Evolutionary conservation across 2,797 vertebrate genomes (phyloP).

Genomic region (Schizopygopsis pylzovi): DNA sequence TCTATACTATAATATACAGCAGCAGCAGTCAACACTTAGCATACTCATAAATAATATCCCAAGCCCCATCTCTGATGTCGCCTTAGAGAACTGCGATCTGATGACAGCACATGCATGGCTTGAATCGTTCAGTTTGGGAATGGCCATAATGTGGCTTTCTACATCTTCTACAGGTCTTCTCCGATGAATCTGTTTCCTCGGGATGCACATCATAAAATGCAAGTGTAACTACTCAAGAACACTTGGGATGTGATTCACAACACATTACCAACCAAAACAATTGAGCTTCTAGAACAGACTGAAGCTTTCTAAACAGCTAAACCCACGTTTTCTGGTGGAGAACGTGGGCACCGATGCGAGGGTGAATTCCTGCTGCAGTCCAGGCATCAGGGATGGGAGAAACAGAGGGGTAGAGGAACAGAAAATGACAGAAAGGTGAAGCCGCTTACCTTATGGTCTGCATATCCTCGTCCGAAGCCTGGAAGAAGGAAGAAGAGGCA

Average conservation of each 20-base stretch:
- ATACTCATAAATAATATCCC: constrained; percentile 24
- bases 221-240: neutral
- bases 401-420: constrained; percentile 61
- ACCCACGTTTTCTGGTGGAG: neutral
- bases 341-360: neutral
- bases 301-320: neutral
- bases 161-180: neutral
- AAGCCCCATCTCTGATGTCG: neutral
- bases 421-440: constrained; percentile 51
- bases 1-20: constrained; percentile 29
- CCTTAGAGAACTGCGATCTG: neutral
- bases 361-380: constrained; percentile 29
- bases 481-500: constrained; percentile 76
- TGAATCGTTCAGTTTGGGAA: constrained; percentile 2
- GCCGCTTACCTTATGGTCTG: constrained; percentile 88
- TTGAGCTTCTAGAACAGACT: neutral
- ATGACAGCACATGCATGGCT: constrained; percentile 24
- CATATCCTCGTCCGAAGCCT: constrained; percentile 91
- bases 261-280: neutral
- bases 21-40: constrained; percentile 1
- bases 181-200: neutral
- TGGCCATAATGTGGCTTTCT: neutral
- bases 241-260: neutral
- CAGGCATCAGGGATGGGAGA: neutral
- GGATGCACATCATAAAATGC: constrained; percentile 9